Evolutionary conservation across 64 coral and sea anemone species (phyloP).

Genomic region (Dendronephthya gigantea): DNA sequence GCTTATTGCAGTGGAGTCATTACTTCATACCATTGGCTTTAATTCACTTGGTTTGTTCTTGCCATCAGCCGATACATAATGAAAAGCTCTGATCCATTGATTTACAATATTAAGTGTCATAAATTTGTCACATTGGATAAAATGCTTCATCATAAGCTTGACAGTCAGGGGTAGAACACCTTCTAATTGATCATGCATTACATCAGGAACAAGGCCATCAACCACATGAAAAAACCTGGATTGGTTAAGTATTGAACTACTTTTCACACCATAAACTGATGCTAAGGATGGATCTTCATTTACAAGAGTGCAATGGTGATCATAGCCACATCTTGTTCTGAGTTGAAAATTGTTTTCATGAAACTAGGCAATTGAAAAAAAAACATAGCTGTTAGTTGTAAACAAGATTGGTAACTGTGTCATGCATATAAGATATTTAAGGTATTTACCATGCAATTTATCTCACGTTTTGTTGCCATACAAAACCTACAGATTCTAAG

Average conservation of each 20-base stretch:
- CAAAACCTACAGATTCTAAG: not conserved
- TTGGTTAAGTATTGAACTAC: constrained; percentile 13
- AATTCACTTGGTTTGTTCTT: constrained; percentile 49
- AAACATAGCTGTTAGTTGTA: not conserved
- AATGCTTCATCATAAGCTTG: constrained; percentile 29
- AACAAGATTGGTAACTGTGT: not conserved
- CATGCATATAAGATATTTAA: not conserved
- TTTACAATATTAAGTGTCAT: constrained; percentile 29
- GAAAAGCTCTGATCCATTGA: constrained; percentile 22
- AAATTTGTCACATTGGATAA: constrained; percentile 21
- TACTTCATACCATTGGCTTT: constrained; percentile 8
- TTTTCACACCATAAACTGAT: constrained; percentile 35
- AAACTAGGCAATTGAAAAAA: constrained; percentile 15
- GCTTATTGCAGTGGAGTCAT: not conserved
- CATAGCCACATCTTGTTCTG: constrained; percentile 36
- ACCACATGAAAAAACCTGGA: constrained; percentile 46
- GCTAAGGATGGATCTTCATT: constrained; percentile 27
- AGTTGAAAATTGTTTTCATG: constrained; percentile 43
- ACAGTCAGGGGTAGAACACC: constrained; percentile 45
- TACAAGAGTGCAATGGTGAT: constrained; percentile 38
- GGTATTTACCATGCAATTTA: not conserved
- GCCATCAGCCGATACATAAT: not conserved
- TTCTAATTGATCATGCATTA: constrained; percentile 67
- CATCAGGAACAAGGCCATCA: constrained; percentile 45
- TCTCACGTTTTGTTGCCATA: not conserved